Evolutionary conservation across 2,888 invertebrate genomes (phyloP), one percentile per base, ranked within the genome.

Genomic region (Desoria tigrina): DNA sequence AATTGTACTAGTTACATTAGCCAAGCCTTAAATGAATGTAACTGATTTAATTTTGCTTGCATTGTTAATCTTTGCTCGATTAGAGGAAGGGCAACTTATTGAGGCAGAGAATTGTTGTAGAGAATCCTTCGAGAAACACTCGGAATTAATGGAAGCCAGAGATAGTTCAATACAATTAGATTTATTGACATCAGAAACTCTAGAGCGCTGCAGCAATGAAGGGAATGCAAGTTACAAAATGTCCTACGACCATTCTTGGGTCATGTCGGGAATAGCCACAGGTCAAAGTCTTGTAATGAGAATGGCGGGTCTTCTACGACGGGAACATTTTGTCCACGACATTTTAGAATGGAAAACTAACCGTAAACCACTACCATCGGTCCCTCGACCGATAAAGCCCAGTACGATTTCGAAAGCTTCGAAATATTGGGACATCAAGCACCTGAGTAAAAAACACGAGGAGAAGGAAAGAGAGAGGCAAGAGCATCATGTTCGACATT

Each of bases 61-160:
- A n/a, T n/a, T n/a, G n/a, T n/a, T n/a, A n/a, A n/a, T n/a, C n/a
- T n/a, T n/a, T n/a, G n/a, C n/a, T n/a, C n/a, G n/a, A 32, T 7
- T 23, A 26, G 51, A 51, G 14, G 51, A 51, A 51, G 51, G 51
- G 14, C 51, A 51, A 14, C 24, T 51, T 26, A 6, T 51, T 2
- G 45, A 45, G n/a, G 45, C 45, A 6, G 45, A 45, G 21, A 6
- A 18, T 11, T 45, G 45, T n/a, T 45, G 21, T 21, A 45, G n/a
- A 45, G 45, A 11, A 21, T 16, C 45, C 6, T 16, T 9, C 16
- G 45, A 21, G 4, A 6, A 9, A 45, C 16, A 45, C 45, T 11
- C 21, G 4, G 45, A 45, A 18, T 45, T 45, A 6, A 7, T 32
- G 11, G 32, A 32, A 11, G n/a, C 45, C 16, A 3, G 16, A 21